Base-by-base conservation (phyloP, 2,888 invertebrate species). In the Lepidochrysops patricia region DNA sequence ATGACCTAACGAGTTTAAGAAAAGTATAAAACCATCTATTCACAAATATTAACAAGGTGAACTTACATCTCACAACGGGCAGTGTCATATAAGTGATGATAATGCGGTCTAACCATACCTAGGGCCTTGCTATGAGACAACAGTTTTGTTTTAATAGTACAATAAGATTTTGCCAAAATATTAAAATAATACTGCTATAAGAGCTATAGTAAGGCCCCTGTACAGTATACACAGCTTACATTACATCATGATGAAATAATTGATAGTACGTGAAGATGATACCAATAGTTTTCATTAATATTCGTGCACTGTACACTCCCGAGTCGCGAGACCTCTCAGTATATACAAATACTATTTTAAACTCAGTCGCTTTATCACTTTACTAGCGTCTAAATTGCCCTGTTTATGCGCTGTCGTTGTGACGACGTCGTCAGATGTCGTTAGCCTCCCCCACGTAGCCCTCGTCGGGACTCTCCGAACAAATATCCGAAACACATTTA, bases 361-460 rank as follows among this genome's bases (percentile, higher is more conserved):
- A 86, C 77, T 89, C 88, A 89, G 88, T 89, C 88, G 85, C 84
- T 79, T 84, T 87, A 85, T 86, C 87, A 86, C 86, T 85, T 82
- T 78, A 71, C 74, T 79, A 84, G 81, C 79, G 83, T 83, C 80
- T 81, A 82, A 75, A 76, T 77, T 79, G 79, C 79, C 81, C 77
- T 79, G 78, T 77, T 82, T 81, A 85, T 72, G 82, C 78, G 75
- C 76, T 80, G 71, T 88, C 85, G 74, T 74, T 76, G 63, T 78
- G 82, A 68, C 88, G 85, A 70, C 88, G 84, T 75, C 90, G 93
- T 93, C 93, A 93, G 84, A 93, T 93, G 74, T 93, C 94, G 72
- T 92, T 91, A 63, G 92, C 91, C 73, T 96, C 96, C 37, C 96
- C 96, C 60, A 95, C 96, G 79, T 96, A 96, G 15, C 96, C 96